Conservation (phyloP, 1,140 invertebrate genomes). For the Papilio machaon region DNA sequence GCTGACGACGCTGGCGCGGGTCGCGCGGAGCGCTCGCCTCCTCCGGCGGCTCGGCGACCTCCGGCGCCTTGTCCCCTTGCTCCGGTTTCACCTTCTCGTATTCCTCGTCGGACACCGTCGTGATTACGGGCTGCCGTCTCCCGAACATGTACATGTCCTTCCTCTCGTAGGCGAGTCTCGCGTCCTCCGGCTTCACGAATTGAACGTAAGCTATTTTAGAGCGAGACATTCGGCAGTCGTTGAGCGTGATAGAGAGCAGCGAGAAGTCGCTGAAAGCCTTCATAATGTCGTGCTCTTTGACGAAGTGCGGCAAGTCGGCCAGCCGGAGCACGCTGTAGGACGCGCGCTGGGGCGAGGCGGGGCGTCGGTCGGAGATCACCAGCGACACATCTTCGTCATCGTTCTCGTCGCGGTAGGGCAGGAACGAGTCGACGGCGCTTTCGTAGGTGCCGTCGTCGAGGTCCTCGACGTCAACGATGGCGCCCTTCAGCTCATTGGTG, state of each 20-base stretch:
- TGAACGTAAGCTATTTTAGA: constrained; percentile 87
- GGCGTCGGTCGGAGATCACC: constrained; percentile 54
- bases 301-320: constrained; percentile 87
- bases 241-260: constrained; percentile 86
- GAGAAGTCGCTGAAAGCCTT: constrained; percentile 89
- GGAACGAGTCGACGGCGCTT: constrained; percentile 84
- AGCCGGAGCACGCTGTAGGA: constrained; percentile 83
- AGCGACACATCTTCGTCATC: constrained; percentile 56
- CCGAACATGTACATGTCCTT: constrained; percentile 68
- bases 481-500: constrained; percentile 83
- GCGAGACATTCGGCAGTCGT: constrained; percentile 82
- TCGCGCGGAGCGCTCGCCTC: constrained; percentile 58
- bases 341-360: constrained; percentile 46
- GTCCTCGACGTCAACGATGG: constrained; percentile 83
- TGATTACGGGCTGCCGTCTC: constrained; percentile 58
- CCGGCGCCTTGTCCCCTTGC: constrained; percentile 47
- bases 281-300: constrained; percentile 89
- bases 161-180: constrained; percentile 83
- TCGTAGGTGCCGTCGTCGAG: constrained; percentile 86
- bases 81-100: constrained; percentile 63
- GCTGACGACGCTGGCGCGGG: constrained; percentile 64
- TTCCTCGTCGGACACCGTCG: constrained; percentile 57
- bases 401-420: constrained; percentile 78
- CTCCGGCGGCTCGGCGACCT: constrained; percentile 26
- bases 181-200: constrained; percentile 87